Conservation (phyloP, 2,888 invertebrate species). For the Prenolepis imparis region DNA sequence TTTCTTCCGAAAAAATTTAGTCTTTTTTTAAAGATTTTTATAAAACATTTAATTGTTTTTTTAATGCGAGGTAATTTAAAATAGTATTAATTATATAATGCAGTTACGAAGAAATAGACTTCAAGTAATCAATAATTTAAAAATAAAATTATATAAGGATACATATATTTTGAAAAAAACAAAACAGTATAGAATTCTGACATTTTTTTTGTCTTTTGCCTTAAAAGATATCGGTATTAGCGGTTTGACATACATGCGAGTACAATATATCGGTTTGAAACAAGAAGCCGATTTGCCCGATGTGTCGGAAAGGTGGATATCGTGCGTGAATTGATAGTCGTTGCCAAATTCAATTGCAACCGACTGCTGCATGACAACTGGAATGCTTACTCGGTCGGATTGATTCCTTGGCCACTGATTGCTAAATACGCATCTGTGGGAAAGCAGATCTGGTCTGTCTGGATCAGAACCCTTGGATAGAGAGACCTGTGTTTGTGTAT, state of each 20-base stretch:
- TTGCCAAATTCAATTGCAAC: conserved; percentile 54
- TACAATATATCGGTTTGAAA: not conserved
- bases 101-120: not conserved
- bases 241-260: not conserved
- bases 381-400: conserved; percentile 56
- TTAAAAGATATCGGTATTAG: not conserved
- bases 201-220: not conserved
- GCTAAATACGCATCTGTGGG: conserved; percentile 63
- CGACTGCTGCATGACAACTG: not conserved
- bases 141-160: not conserved
- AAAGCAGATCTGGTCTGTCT: conserved; percentile 61
- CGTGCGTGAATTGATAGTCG: conserved; percentile 29
- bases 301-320: conserved; percentile 9
- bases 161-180: not conserved
- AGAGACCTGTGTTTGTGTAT: conserved; percentile 46
- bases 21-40: not conserved
- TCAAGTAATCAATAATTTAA: not conserved
- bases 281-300: not conserved
- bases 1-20: not conserved
- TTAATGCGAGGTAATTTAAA: not conserved
- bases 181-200: not conserved
- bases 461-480: conserved; percentile 37
- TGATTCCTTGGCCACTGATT: conserved; percentile 65
- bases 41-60: not conserved
- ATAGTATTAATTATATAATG: not conserved